Evolutionary conservation across 2,888 invertebrate genomes (phyloP).

Genomic region (Arctia plantaginis): DNA sequence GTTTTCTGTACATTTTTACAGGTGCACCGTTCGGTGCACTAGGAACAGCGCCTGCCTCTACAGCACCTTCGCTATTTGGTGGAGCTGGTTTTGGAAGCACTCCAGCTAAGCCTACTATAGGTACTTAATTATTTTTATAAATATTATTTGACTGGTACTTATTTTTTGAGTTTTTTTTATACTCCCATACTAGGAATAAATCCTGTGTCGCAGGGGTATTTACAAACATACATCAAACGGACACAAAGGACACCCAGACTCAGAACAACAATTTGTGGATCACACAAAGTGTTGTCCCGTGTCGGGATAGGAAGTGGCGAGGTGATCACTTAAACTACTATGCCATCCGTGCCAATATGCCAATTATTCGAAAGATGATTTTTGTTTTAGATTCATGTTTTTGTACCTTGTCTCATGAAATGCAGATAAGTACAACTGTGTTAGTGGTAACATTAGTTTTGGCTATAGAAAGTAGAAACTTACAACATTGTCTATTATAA

Average conservation of each 20-base stretch:
- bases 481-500: background rate
- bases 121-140: constrained; percentile 50
- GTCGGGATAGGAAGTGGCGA: no score
- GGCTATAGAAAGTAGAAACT: no score
- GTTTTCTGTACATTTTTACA: constrained; percentile 28
- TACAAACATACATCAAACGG: no score
- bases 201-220: no score
- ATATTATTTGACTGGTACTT: background rate
- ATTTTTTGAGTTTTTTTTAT: no score
- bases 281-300: no score
- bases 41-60: constrained; percentile 81
- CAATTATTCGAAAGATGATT: background rate
- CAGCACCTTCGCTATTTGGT: constrained; percentile 86
- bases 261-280: no score
- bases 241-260: no score
- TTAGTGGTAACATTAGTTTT: no score
- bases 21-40: constrained; percentile 84
- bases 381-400: background rate
- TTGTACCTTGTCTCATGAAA: background rate
- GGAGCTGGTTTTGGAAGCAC: constrained; percentile 79
- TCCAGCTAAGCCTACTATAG: constrained; percentile 79
- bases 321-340: no score
- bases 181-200: no score
- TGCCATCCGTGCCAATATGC: no score
- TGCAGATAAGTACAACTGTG: background rate